phyloP scores from a whole-genome alignment of 2,888 invertebrate genomes.

The Trachelus troglodyta region DNA sequence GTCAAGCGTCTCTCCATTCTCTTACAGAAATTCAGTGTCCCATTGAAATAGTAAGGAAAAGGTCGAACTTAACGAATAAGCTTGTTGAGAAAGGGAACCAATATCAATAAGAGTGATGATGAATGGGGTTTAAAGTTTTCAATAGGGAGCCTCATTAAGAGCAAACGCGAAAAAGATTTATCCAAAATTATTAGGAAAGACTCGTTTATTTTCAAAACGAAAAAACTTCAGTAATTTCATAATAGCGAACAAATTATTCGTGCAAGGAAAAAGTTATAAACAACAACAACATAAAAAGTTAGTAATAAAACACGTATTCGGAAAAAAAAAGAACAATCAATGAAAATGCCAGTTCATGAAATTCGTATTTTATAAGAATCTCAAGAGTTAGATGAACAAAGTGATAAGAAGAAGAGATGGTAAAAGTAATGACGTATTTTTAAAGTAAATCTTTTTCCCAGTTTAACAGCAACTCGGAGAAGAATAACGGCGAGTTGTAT shows the following conservation, averaged over 20 bases:
- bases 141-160: neutral
- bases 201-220: neutral
- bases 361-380: neutral
- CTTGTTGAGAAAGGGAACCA: neutral
- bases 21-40: neutral
- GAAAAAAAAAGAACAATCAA: no score
- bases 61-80: neutral
- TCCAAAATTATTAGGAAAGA: neutral
- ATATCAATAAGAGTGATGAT: neutral
- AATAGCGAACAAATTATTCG: no score
- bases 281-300: no score
- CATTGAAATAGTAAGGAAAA: neutral
- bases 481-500: neutral
- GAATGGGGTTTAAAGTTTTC: neutral
- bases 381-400: neutral
- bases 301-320: neutral
- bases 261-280: no score
- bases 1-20: neutral
- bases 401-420: neutral
- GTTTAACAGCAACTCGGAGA: neutral
- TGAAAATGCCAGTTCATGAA: neutral
- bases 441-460: neutral
- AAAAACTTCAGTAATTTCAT: no score
- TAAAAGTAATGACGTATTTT: neutral
- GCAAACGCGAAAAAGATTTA: neutral